Evolutionary conservation across 2,888 invertebrate genomes (phyloP), one percentile per base, ranked within the genome.

Genomic region (Tribolium freemani): DNA sequence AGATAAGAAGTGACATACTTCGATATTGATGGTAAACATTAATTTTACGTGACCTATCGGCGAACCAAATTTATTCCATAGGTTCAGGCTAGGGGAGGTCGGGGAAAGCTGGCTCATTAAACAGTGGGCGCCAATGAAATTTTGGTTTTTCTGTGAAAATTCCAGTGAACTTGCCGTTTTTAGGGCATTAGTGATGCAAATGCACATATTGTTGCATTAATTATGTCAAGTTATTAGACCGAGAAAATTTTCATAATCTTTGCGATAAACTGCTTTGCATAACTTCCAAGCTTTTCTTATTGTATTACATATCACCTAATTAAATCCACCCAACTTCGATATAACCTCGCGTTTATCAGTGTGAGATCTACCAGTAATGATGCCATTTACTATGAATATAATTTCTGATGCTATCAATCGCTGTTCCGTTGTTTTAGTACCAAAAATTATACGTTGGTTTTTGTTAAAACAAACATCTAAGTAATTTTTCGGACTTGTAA

Each of bases 221-320:
- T 54, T 48, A 38, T 63, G 75, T 72, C 71, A 69, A 77, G 71
- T 76, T 74, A 79, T 79, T 75, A 79, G 79, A 78, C 77, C 79
- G 79, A 72, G 77, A 77, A 77, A 74, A 76, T 78, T 78, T 79
- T 76, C 79, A 79, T 77, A 79, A 78, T 75, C 72, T 70, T 76
- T 73, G 75, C 74, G 76, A 76, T 76, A 74, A 73, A 60, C 66
- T 73, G 69, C 48, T 75, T 76, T 78, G 75, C 78, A 74, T 75
- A 78, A 76, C 74, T 68, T 73, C 68, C 67, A 57, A 75, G 73
- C 72, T 79, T 79, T 76, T 76, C 74, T 76, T 76, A 76, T 75
- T 69, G 48, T 74, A 75, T 80, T 79, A 77, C 77, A 76, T 77
- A 79, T 79, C 77, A 76, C 75, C 74, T 78, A 80, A 79, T 80